Evolutionary conservation across 2,113 vertebrate genomes (phyloP).

Genomic region (Vidua chalybeata): DNA sequence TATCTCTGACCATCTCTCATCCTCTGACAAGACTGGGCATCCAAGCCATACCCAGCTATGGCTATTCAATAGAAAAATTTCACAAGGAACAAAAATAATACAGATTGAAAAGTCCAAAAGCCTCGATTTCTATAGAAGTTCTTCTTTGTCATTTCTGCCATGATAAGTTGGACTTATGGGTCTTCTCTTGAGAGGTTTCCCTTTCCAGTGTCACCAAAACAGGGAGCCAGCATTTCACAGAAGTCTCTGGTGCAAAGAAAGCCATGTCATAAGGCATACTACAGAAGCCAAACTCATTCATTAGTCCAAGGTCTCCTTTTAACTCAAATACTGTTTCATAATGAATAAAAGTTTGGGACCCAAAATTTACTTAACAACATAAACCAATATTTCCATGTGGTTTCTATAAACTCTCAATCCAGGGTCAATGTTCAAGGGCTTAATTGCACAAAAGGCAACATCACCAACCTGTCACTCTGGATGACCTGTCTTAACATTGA

Average conservation of each 20-base stretch:
- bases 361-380: not conserved
- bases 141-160: not conserved
- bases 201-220: not conserved
- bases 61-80: not conserved
- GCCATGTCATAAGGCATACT: not conserved
- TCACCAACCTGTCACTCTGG: not conserved
- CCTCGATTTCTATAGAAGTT: not conserved
- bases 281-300: not conserved
- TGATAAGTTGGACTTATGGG: not conserved
- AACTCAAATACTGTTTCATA: not conserved
- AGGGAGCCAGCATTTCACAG: not conserved
- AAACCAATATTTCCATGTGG: not conserved
- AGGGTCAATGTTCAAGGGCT: constrained; percentile 5
- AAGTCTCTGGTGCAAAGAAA: not conserved
- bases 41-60: not conserved
- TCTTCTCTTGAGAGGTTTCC: not conserved
- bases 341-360: not conserved
- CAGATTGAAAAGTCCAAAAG: not conserved
- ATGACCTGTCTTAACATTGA: not conserved
- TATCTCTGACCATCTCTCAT: not conserved
- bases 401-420: not conserved
- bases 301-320: not conserved
- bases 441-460: not conserved
- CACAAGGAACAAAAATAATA: not conserved
- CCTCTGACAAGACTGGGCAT: not conserved